phyloP scores from a whole-genome alignment of 1,140 invertebrate genomes.

The Ceratina calcarata region DNA sequence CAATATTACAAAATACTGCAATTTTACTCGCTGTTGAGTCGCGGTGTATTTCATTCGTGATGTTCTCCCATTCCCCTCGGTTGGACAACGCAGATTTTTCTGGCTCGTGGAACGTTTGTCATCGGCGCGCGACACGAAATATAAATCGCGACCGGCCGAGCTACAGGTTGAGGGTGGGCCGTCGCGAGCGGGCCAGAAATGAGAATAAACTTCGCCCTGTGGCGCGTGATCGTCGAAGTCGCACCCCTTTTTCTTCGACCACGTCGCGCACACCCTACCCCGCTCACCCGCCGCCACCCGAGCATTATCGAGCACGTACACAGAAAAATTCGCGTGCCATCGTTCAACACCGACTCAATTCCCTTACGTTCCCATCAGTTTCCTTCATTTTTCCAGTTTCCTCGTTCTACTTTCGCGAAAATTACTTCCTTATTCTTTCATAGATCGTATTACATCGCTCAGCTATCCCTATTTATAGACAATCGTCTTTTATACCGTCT shows the following conservation, averaged over 20 bases:
- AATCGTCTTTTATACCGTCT: not conserved
- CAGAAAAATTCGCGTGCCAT: slow-evolving; percentile 30
- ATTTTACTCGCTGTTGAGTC: not conserved
- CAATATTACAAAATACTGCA: not conserved
- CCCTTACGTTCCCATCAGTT: no score
- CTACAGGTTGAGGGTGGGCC: slow-evolving; percentile 58
- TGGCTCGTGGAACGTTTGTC: slow-evolving; percentile 52
- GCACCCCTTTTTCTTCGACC: slow-evolving; percentile 10
- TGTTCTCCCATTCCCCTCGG: not conserved
- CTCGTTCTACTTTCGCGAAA: no score
- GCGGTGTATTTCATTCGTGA: not conserved
- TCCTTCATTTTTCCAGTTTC: no score
- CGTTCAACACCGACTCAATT: no score
- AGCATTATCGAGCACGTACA: slow-evolving; percentile 49
- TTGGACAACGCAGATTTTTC: slow-evolving; percentile 14
- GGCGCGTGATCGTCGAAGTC: slow-evolving; percentile 54
- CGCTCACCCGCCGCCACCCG: not conserved
- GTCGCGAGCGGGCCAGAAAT: slow-evolving; percentile 26
- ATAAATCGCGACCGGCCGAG: slow-evolving; percentile 59
- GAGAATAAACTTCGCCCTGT: slow-evolving; percentile 59
- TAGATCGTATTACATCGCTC: no score
- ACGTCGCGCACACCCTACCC: slow-evolving; percentile 1
- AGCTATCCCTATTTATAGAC: no score
- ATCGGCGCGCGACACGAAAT: slow-evolving; percentile 54
- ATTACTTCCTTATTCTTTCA: no score